Evolutionary conservation across 2,113 vertebrate species (phyloP), one percentile per base, ranked within the genome.

Genomic region (Onychorhynchus coronatus): DNA sequence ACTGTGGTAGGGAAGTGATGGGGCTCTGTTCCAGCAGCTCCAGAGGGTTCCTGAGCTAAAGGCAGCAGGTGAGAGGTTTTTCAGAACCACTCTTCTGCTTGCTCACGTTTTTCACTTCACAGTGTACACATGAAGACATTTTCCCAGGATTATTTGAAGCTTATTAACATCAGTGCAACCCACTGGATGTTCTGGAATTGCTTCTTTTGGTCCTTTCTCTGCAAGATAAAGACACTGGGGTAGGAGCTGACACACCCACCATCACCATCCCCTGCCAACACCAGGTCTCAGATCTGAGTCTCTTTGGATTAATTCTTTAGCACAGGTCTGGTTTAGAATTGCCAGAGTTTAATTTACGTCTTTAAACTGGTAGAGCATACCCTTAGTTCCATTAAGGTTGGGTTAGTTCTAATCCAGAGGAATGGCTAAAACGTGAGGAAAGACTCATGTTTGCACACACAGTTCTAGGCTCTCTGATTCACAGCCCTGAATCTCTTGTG

Each of bases 51-150:
- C 66, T 44, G 31, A 70, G 50, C 76, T 25, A 15, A 30, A 41
- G 24, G 46, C 6, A 35, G 33, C 39, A 65, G 59, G 66, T 70
- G 81, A 33, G 55, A 50, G 47, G 85, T 9, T 31, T 85, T 16
- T 20, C 59, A 50, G 33, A 62, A 3, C 23, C 63, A 10, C 28
- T 50, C 23, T 42, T 49, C 41, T 70, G 14, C 65, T 41, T 25
- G 10, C 46, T 62, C 19, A 24, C 42, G n/a, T 9, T 37, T 66
- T 41, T 33, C 61, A 25, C 42, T 33, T 78, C 67, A 58, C 46
- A 9, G n/a, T 3, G 6, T 20, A 14, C 13, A 16, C 0, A 0
- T 6, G 47, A 44, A 75, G 28, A 21, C 5, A 7, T 55, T 46
- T 50, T 72, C 37, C 37, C 53, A 46, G 49, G 44, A 31, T 5